These are phyloP conservation scores for Hippopotamyrus pictus DNA, from an alignment of 2,797 vertebrate genomes.

Conservation along the genomic window DNA sequence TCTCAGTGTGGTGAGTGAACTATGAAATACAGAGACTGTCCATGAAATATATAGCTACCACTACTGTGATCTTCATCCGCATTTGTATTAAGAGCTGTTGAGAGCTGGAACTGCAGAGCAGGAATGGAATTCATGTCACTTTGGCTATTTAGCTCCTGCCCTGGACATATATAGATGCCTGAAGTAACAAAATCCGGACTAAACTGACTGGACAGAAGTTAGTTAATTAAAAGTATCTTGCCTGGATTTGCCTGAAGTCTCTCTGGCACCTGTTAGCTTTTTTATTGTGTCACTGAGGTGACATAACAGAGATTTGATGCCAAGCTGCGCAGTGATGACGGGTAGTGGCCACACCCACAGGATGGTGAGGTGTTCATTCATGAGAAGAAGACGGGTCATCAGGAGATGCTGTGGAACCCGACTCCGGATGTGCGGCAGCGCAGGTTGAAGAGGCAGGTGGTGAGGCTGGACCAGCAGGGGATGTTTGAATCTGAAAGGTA, in stretches of 20 bases:
- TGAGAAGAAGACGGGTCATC: slow-evolving; percentile 65
- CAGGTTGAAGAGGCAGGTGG: slow-evolving; percentile 80
- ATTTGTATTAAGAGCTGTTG: background rate
- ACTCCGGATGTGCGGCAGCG: slow-evolving; percentile 68
- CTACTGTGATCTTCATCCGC: background rate
- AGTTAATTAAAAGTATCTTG: background rate
- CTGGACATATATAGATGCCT: background rate
- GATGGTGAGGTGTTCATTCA: slow-evolving; percentile 83
- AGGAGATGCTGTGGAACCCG: slow-evolving; percentile 80
- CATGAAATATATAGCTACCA: background rate
- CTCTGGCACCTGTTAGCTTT: background rate
- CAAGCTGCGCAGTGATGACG: background rate
- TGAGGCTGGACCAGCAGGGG: slow-evolving; percentile 77
- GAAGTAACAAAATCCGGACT: background rate
- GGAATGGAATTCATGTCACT: background rate
- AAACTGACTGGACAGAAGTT: background rate
- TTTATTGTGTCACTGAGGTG: background rate
- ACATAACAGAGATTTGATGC: background rate
- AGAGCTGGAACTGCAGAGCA: background rate
- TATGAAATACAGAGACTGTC: background rate
- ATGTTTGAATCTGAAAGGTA: slow-evolving; percentile 90
- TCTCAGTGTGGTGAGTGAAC: background rate
- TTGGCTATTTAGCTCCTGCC: background rate
- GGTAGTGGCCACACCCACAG: slow-evolving; percentile 49
- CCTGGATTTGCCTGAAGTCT: background rate